phyloP scores from a whole-genome alignment of 2,797 vertebrate species.

The Falco rusticolus region DNA sequence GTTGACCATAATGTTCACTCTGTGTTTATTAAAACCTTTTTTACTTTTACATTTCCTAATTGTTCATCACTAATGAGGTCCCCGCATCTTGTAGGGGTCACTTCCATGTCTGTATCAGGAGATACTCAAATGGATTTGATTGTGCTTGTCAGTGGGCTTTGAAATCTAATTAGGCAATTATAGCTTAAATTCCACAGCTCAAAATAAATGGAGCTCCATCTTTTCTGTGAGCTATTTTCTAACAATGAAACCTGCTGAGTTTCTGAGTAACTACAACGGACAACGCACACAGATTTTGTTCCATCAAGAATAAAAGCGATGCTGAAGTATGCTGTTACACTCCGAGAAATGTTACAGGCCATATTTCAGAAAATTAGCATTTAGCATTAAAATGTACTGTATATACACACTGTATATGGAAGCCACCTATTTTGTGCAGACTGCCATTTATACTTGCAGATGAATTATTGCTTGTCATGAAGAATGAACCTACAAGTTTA shows the following conservation, averaged over 20 bases:
- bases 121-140: neutral
- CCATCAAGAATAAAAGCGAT: constrained; percentile 21
- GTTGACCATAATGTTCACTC: neutral
- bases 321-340: constrained; percentile 12
- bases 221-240: constrained; percentile 60
- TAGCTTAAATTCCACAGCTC: constrained; percentile 42
- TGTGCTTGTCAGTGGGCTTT: constrained; percentile 37
- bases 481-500: neutral
- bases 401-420: neutral
- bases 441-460: neutral
- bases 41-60: neutral
- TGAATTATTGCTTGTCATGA: neutral
- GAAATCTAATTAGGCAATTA: constrained; percentile 66
- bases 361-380: neutral
- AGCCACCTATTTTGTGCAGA: neutral
- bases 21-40: neutral
- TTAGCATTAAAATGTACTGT: neutral
- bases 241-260: constrained; percentile 67
- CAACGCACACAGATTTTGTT: constrained; percentile 42
- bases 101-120: neutral
- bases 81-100: neutral
- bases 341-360: neutral
- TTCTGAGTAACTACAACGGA: neutral
- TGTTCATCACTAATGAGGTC: neutral
- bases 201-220: constrained; percentile 44